These are phyloP conservation scores for Calcarius lapponicus DNA, from an alignment of 2,797 vertebrate genomes.

Conservation along the genomic window DNA sequence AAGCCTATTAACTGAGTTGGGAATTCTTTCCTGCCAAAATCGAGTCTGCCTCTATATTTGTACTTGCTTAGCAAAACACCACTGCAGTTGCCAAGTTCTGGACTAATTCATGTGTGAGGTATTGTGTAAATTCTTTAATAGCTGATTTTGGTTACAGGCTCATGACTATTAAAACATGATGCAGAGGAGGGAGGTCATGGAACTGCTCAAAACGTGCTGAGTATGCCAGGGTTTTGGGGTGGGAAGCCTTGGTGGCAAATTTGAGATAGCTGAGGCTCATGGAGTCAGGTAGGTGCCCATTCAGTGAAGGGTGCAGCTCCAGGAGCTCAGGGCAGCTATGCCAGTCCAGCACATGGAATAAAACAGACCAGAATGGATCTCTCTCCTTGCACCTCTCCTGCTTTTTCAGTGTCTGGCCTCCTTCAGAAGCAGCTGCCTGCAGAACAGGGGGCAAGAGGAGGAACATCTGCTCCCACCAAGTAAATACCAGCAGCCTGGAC, in stretches of 20 bases:
- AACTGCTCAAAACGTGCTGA: not conserved
- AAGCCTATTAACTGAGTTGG: not conserved
- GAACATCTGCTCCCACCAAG: not conserved
- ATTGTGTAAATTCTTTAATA: conserved; percentile 61
- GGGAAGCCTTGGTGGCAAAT: not conserved
- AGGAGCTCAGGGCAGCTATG: not conserved
- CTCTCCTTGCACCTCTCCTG: not conserved
- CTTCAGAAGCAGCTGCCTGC: not conserved
- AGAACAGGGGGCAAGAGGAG: not conserved
- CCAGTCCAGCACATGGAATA: not conserved
- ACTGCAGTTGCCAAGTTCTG: conserved; percentile 16
- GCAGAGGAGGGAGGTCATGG: not conserved
- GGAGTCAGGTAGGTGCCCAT: not conserved
- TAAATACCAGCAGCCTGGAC: not conserved
- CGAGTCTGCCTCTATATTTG: conserved; percentile 39
- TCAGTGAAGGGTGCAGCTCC: not conserved
- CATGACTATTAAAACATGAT: not conserved
- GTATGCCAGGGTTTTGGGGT: not conserved
- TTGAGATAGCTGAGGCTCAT: fast-evolving
- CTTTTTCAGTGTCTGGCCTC: not conserved
- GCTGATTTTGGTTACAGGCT: conserved; percentile 34
- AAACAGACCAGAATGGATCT: not conserved
- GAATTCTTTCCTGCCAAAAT: conserved; percentile 50
- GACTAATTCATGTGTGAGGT: conserved; percentile 31
- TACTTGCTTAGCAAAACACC: conserved; percentile 48